Evolutionary conservation across 1,140 invertebrate genomes (phyloP).

Genomic region (Nilaparvata lugens): DNA sequence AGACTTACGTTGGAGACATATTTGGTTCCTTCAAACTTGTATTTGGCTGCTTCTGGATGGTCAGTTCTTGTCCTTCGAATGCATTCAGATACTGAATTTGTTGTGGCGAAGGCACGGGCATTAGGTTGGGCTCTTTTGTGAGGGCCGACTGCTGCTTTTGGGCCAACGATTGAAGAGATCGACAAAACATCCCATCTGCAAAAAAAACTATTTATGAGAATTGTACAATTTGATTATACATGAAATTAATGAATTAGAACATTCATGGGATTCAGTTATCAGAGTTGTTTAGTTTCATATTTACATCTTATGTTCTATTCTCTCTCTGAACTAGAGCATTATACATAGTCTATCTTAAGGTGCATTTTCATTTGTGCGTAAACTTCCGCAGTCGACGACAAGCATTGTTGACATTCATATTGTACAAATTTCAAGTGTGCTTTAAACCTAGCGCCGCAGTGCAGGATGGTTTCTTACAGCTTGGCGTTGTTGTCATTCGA

Average conservation of each 20-base stretch:
- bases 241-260: constrained; percentile 4
- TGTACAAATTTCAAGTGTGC: too few relatives aligned
- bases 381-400: too few relatives aligned
- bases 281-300: too few relatives aligned
- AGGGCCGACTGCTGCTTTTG: constrained; percentile 50
- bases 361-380: too few relatives aligned
- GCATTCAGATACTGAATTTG: constrained; percentile 92
- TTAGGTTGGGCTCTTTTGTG: constrained; percentile 76
- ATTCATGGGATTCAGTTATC: background rate
- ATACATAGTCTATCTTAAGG: too few relatives aligned
- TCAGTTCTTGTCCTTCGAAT: constrained; percentile 92
- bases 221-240: background rate
- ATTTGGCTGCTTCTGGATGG: constrained; percentile 94
- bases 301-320: too few relatives aligned
- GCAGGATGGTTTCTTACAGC: too few relatives aligned
- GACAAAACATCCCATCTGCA: constrained; percentile 68
- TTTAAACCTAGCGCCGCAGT: too few relatives aligned
- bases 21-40: constrained; percentile 69
- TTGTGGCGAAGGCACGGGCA: constrained; percentile 92
- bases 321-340: too few relatives aligned
- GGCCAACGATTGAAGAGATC: constrained; percentile 66
- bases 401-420: too few relatives aligned
- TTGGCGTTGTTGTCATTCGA: too few relatives aligned
- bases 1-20: constrained; percentile 51
- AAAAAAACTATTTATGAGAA: constrained; percentile 29